Evolutionary conservation across 1,140 invertebrate species (phyloP), one percentile per base, ranked within the genome.

Genomic region (Hetaerina americana): DNA sequence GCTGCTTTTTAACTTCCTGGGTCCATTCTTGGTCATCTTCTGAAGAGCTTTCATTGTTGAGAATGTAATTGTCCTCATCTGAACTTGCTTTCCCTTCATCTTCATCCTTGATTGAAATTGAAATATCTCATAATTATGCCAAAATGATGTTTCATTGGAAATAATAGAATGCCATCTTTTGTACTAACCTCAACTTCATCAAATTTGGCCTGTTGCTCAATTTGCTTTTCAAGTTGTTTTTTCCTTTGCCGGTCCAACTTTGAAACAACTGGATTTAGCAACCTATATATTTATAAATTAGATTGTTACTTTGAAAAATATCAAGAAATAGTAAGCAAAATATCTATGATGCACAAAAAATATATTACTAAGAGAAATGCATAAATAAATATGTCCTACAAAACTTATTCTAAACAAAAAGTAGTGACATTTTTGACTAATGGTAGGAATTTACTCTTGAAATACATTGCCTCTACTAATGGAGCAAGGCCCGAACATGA

Each of bases 201-300:
- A 80, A 85, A 85, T 72, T 85, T 80, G 10, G 79, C 57, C 76
- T 81, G 80, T 70, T 80, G 78, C 74, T 84, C 82, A 69, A 85
- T 76, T 78, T 85, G 82, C 22, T 57, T 57, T n/a, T 57, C 77
- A 26, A 75, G 74, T 28, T 79, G 82, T 80, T 89, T 89, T 72
- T 85, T 82, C 77, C 86, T 87, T 2, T 80, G 81, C 78, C 89
- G 91, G 72, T 91, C 87, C 57, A 95, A 79, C 77, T 91, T 89
- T 31, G 93, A 91, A 22, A 97, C 82, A 22, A 96, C 92, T 27
- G 95, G 95, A 83, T 96, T 96, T n/a, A 97, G 80, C 27, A 97
- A 81, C 66, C 81, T 80, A 75, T 76, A 73, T 76, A 70, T 66
- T 69, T 66, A 26, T 68, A 71, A 57, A 24, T 66, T 68, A 72